Conservation (phyloP, 1,140 invertebrate genomes). For the Drosophila busckii region DNA sequence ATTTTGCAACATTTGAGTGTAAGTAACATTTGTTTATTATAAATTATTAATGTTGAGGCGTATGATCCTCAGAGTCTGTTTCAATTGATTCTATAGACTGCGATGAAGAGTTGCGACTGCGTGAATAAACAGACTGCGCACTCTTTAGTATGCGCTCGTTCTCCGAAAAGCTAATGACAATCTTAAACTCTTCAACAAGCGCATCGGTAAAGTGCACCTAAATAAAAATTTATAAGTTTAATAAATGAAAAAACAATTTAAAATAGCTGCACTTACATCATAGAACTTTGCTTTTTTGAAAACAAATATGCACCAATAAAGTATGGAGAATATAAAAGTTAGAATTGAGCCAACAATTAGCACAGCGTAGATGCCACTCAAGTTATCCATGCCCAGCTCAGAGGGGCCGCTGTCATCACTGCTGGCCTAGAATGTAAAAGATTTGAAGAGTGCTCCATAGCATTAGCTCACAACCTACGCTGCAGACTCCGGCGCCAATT, state of each 20-base stretch:
- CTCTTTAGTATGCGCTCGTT: slow-evolving; percentile 64
- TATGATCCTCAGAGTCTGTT: slow-evolving; percentile 62
- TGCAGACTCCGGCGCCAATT: slow-evolving; percentile 87
- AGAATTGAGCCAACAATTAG: slow-evolving; percentile 80
- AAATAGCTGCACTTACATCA: slow-evolving; percentile 50
- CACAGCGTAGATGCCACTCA: slow-evolving; percentile 86
- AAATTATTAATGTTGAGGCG: slow-evolving; percentile 30
- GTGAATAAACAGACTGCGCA: slow-evolving; percentile 66
- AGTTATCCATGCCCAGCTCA: slow-evolving; percentile 81
- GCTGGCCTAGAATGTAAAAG: slow-evolving; percentile 33
- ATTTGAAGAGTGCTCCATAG: slow-evolving; percentile 24
- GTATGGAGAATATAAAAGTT: slow-evolving; percentile 72
- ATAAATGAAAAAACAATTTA: not conserved
- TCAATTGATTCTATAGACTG: slow-evolving; percentile 66
- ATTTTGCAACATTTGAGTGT: slow-evolving; percentile 9
- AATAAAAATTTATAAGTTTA: not conserved
- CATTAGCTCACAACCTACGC: slow-evolving; percentile 78
- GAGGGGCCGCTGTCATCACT: slow-evolving; percentile 28
- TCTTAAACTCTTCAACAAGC: slow-evolving; percentile 85
- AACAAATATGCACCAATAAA: slow-evolving; percentile 72
- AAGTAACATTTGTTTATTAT: not conserved
- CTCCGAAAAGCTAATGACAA: slow-evolving; percentile 80
- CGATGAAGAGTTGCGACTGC: slow-evolving; percentile 69
- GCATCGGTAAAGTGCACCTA: slow-evolving; percentile 85
- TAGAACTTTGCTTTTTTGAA: slow-evolving; percentile 56